A percentile compares a stretch with the other conserved stretches of the same genome.
Conservation (phyloP, 2,888 invertebrate species). For the Portevinia maculata region DNA sequence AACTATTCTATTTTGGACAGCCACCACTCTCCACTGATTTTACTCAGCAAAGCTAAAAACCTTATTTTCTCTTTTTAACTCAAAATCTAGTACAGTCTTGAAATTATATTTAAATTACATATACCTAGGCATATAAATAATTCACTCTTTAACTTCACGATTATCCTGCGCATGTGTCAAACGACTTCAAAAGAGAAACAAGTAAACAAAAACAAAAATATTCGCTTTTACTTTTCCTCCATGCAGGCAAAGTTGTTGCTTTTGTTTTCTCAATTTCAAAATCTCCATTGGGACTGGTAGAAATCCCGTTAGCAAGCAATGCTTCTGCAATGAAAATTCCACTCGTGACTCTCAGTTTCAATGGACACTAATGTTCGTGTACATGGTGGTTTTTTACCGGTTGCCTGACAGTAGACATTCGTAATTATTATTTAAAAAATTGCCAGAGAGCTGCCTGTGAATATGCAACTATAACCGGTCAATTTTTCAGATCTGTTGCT, state of each 20-base stretch:
- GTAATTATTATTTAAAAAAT: slow-evolving; percentile 31
- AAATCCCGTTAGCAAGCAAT: slow-evolving; percentile 12
- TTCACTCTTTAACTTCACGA: background rate
- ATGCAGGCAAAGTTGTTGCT: slow-evolving; percentile 48
- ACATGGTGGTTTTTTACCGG: slow-evolving; percentile 39
- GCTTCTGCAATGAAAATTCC: slow-evolving; percentile 26
- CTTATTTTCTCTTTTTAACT: slow-evolving; percentile 10
- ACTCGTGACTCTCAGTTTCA: slow-evolving; percentile 59
- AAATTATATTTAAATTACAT: background rate
- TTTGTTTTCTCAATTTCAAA: slow-evolving; percentile 24
- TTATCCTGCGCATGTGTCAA: slow-evolving; percentile 11
- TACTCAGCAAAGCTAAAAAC: slow-evolving; percentile 10
- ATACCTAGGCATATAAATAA: no score
- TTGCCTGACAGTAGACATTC: slow-evolving; percentile 38
- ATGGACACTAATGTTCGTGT: slow-evolving; percentile 57
- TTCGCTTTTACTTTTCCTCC: slow-evolving; percentile 63
- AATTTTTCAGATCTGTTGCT: slow-evolving; percentile 51
- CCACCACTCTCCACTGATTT: slow-evolving; percentile 30
- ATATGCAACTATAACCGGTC: slow-evolving; percentile 51
- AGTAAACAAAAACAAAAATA: slow-evolving; percentile 57
- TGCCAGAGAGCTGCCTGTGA: slow-evolving; percentile 19
- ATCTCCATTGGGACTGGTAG: background rate
- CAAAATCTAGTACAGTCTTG: slow-evolving; percentile 18
- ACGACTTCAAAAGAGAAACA: background rate
- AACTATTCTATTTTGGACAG: background rate